Conservation (phyloP, 1,140 invertebrate species). For the Rhagoletis pomonella region DNA sequence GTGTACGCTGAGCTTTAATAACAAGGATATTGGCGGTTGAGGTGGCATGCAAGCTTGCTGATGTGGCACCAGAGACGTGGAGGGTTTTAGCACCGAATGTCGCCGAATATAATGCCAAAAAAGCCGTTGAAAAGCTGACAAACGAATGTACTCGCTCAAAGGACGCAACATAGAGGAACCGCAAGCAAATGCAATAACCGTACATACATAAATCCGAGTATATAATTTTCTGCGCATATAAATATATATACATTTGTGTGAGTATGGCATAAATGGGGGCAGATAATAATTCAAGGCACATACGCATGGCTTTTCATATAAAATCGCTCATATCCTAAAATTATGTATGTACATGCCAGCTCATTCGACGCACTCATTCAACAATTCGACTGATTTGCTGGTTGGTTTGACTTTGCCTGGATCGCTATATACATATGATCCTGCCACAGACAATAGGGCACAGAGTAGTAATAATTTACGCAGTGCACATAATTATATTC, state of each 20-base stretch:
- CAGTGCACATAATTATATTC: background rate
- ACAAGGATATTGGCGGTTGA: background rate
- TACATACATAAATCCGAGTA: background rate
- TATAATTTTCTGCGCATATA: background rate
- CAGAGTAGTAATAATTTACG: constrained; percentile 39
- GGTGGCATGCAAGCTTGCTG: no score
- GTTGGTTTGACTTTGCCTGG: background rate
- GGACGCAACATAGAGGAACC: background rate
- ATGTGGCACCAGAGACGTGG: background rate
- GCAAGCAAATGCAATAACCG: constrained; percentile 31
- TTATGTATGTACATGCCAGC: background rate
- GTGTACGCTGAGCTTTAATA: background rate
- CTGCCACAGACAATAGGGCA: background rate
- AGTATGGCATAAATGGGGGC: background rate
- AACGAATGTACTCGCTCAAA: background rate
- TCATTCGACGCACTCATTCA: constrained; percentile 29
- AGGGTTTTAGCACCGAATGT: background rate
- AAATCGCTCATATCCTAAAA: background rate
- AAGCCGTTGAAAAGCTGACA: constrained; percentile 47
- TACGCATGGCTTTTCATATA: background rate
- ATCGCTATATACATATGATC: background rate
- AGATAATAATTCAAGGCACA: constrained; percentile 27
- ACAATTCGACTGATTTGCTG: background rate
- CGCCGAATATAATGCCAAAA: constrained; percentile 20
- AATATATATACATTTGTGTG: background rate